phyloP scores from a whole-genome alignment of 2,888 invertebrate species.

The Reticulitermes lucifugus region DNA sequence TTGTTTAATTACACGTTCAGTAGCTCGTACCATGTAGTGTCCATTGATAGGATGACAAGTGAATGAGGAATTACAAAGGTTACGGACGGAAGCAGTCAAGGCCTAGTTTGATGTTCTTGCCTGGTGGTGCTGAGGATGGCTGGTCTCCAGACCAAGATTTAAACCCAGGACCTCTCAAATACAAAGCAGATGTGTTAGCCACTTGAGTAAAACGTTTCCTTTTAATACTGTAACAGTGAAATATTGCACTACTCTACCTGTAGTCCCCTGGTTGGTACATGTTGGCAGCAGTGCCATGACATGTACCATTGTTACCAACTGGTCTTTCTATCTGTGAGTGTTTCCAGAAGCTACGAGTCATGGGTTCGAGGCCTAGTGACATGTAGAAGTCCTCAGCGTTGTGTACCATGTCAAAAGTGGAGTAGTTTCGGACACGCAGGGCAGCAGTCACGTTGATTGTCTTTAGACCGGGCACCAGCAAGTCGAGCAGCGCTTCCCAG shows the following conservation, averaged over 20 bases:
- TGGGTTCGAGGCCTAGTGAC: slow-evolving; percentile 72
- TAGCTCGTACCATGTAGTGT: no score
- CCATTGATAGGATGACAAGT: no score
- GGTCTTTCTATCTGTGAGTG: slow-evolving; percentile 60
- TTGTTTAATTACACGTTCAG: no score
- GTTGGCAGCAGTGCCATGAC: slow-evolving; percentile 80
- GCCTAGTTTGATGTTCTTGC: no score
- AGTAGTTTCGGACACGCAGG: slow-evolving; percentile 61
- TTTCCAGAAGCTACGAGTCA: slow-evolving; percentile 74
- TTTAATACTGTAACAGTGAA: no score
- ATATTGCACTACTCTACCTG: slow-evolving; percentile 64
- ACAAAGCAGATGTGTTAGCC: no score
- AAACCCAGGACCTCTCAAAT: no score
- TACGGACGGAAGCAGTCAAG: no score
- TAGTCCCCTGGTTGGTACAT: slow-evolving; percentile 75
- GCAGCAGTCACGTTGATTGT: slow-evolving; percentile 65
- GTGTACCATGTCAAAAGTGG: slow-evolving; percentile 69
- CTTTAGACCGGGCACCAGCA: slow-evolving; percentile 58
- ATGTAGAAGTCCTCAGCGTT: slow-evolving; percentile 76
- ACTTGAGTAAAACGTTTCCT: no score
- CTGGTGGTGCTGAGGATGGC: no score
- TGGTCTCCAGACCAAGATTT: no score
- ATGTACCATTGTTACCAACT: slow-evolving; percentile 61
- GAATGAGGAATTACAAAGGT: no score
- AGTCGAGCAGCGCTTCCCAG: slow-evolving; percentile 60